Evolutionary conservation across 2,797 vertebrate species (phyloP).

Genomic region (Cyprinella venusta): DNA sequence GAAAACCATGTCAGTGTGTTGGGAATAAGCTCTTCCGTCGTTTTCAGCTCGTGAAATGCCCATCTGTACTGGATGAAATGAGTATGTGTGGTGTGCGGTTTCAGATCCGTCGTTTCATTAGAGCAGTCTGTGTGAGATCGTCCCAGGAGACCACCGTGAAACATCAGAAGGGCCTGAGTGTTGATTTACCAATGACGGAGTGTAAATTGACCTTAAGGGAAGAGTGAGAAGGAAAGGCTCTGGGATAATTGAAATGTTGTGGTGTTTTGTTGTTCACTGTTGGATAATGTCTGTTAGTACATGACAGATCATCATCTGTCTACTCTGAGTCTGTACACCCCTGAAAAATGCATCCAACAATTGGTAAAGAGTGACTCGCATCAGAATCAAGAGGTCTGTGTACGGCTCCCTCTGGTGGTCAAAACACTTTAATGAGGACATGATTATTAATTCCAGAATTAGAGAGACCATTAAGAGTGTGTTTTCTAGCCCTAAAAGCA

Average conservation of each 20-base stretch:
- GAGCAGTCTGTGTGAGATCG: slow-evolving; percentile 19
- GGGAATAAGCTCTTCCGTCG: not conserved
- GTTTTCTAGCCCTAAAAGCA: not conserved
- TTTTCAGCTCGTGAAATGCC: not conserved
- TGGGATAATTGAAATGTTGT: not conserved
- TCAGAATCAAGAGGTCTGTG: not conserved
- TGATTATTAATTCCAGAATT: not conserved
- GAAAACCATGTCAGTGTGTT: slow-evolving; percentile 13
- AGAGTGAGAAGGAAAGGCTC: not conserved
- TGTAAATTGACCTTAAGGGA: slow-evolving; percentile 32
- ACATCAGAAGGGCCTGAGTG: slow-evolving; percentile 30
- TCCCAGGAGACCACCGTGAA: slow-evolving; percentile 28
- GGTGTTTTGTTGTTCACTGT: slow-evolving; percentile 12
- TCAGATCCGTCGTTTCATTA: slow-evolving; percentile 29
- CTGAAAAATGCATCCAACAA: not conserved
- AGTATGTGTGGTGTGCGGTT: slow-evolving; percentile 18
- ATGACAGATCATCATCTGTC: not conserved
- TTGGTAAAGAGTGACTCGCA: not conserved
- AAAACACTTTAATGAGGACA: not conserved
- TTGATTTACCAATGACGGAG: slow-evolving; percentile 5
- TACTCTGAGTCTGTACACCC: too few species aligned
- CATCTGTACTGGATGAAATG: slow-evolving; percentile 1
- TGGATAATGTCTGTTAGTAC: not conserved
- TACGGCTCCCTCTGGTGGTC: slow-evolving; percentile 46
- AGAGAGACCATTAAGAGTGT: not conserved